Evolutionary conservation across 2,113 vertebrate genomes (phyloP), one percentile per base, ranked within the genome.

Genomic region (Cynoglossus semilaevis): DNA sequence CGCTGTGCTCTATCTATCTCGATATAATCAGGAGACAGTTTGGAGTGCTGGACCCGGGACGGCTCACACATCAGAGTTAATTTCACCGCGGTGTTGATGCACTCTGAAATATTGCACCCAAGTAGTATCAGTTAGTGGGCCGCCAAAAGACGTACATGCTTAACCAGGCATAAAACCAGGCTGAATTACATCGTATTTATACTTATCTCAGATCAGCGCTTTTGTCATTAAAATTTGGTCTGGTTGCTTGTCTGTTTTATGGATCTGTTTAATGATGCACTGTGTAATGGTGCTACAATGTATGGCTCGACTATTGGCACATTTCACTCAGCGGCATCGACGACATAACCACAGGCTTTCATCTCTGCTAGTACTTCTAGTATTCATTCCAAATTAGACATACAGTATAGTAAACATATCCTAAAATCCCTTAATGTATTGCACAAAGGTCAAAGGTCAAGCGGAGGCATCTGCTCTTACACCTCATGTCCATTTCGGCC

Each of bases 111-210:
- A 85, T 88, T 70, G 78, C 83, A 52, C 64, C 56, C 59, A 85
- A 82, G 85, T 72, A 75, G 73, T 80, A 79, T 82, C 86, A 77
- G 85, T 86, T 86, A 85, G 83, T 63, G 71, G 69, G 77, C 74
- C 67, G 82, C 75, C 73, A 82, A 80, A 86, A 84, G 76, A 89
- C 76, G 80, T 84, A 80, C 83, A 85, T 79, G 88, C 77, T 85
- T 88, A 90, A 89, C 86, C 85, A 87, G 82, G 85, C 88, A 64
- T 88, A 85, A 88, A 88, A 88, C 74, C 84, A 85, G 12, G 62
- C 76, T 61, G 82, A 86, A 89, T 89, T 80, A 86, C 78, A 74
- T 70, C 56, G 66, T 85, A 87, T 87, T 88, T 83, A 80, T 78
- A 83, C 84, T 79, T 83, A 85, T 87, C 75, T 84, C 80, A 85